Conservation (phyloP, 2,888 invertebrate genomes). For the Eledona agricola region DNA sequence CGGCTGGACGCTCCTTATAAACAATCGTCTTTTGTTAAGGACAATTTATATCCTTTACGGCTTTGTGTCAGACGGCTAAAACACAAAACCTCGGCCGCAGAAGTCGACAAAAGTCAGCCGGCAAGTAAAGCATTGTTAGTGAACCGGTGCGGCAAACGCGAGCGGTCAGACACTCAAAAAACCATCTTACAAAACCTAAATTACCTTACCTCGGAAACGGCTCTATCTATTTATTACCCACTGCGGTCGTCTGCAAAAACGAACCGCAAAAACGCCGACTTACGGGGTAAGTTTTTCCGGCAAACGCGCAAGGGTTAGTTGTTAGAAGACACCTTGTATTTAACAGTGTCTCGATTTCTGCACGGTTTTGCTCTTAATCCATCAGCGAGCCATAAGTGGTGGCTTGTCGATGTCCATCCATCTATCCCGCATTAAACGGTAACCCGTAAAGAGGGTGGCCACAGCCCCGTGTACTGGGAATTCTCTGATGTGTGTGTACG, state of each 20-base stretch:
- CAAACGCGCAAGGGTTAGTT: too few species aligned
- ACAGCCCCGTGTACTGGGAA: slow-evolving; percentile 19
- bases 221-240: slow-evolving; percentile 55
- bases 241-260: slow-evolving; percentile 44
- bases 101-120: slow-evolving; percentile 42
- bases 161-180: slow-evolving; percentile 48
- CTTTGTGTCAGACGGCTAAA: slow-evolving; percentile 40
- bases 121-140: slow-evolving; percentile 44
- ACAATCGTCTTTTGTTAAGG: slow-evolving; percentile 43
- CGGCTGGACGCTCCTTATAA: slow-evolving; percentile 32
- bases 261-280: slow-evolving; percentile 42
- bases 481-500: slow-evolving; percentile 22
- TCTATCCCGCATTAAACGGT: slow-evolving; percentile 26
- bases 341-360: too few species aligned
- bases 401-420: slow-evolving; percentile 32
- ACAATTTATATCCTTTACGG: slow-evolving; percentile 44
- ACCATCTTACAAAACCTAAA: slow-evolving; percentile 53
- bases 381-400: slow-evolving; percentile 31
- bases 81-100: slow-evolving; percentile 40
- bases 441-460: slow-evolving; percentile 26
- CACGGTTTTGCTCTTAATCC: slow-evolving; percentile 23
- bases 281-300: too few species aligned
- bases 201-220: slow-evolving; percentile 54
- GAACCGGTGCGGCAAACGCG: slow-evolving; percentile 44
- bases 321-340: too few species aligned